Conservation (phyloP, 2,797 vertebrate genomes). For the Girardinus metallicus region DNA sequence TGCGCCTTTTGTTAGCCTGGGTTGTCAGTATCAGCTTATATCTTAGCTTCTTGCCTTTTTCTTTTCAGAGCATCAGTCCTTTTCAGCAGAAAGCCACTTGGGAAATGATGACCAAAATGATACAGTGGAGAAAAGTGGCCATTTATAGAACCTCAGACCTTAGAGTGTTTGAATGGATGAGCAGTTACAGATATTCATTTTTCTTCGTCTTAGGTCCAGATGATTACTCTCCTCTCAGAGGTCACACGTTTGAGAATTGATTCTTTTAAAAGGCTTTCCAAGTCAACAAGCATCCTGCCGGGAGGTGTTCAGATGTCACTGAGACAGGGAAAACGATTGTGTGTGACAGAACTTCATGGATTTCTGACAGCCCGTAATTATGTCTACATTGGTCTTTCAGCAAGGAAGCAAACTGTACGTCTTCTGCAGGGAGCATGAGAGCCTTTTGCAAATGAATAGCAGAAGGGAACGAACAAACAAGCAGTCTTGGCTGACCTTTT, state of each 20-base stretch:
- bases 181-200: constrained; percentile 53
- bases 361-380: constrained; percentile 52
- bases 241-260: constrained; percentile 50
- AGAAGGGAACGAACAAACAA: constrained; percentile 38
- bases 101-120: constrained; percentile 52
- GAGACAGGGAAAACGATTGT: constrained; percentile 46
- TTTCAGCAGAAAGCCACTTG: constrained; percentile 29
- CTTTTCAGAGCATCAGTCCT: constrained; percentile 29
- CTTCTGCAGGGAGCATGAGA: constrained; percentile 49
- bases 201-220: constrained; percentile 46
- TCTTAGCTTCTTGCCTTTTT: constrained; percentile 12
- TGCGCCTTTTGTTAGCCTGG: constrained; percentile 1
- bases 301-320: constrained; percentile 26
- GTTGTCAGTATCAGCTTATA: constrained; percentile 15
- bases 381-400: constrained; percentile 33
- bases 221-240: constrained; percentile 53
- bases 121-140: constrained; percentile 32
- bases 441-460: constrained; percentile 52
- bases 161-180: constrained; percentile 35
- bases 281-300: constrained; percentile 43
- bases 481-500: constrained; percentile 52
- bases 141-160: constrained; percentile 51
- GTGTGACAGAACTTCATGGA: constrained; percentile 42
- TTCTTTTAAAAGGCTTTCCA: constrained; percentile 51
- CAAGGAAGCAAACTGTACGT: constrained; percentile 30